Evolutionary conservation across 2,113 vertebrate species (phyloP).

Genomic region (Phaethon lepturus): DNA sequence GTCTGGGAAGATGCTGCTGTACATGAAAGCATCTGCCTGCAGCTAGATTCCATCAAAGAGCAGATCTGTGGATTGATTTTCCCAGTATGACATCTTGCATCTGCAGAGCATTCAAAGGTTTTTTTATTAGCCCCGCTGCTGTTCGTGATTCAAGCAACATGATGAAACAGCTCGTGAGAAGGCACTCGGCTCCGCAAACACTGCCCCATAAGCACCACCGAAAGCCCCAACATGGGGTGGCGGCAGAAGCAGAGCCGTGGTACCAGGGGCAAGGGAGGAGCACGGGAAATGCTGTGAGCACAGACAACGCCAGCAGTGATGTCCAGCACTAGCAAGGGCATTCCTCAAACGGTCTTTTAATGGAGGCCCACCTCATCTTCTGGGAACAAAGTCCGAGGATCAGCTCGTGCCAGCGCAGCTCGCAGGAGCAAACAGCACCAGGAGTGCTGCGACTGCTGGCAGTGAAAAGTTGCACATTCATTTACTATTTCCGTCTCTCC

Average conservation of each 20-base stretch:
- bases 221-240: neutral
- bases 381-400: neutral
- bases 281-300: neutral
- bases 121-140: neutral
- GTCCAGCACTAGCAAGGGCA: fast-evolving
- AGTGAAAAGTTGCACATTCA: neutral
- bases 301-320: fast-evolving
- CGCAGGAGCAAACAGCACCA: neutral
- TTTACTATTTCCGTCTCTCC: neutral
- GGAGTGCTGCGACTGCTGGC: fast-evolving
- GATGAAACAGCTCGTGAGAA: neutral
- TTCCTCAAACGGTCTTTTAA: neutral
- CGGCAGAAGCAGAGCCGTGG: neutral
- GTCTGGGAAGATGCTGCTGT: constrained; percentile 41
- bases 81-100: constrained; percentile 27
- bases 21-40: constrained; percentile 61
- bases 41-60: constrained; percentile 58
- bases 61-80: constrained; percentile 53
- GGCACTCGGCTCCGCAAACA: neutral
- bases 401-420: neutral
- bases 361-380: neutral
- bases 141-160: neutral
- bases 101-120: constrained; percentile 21
- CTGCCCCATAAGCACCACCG: neutral
- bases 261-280: neutral